A percentile compares a stretch with the other conserved stretches of the same genome.
Conservation (phyloP, 2,797 vertebrate species). For the Dromococcyx pavoninus region DNA sequence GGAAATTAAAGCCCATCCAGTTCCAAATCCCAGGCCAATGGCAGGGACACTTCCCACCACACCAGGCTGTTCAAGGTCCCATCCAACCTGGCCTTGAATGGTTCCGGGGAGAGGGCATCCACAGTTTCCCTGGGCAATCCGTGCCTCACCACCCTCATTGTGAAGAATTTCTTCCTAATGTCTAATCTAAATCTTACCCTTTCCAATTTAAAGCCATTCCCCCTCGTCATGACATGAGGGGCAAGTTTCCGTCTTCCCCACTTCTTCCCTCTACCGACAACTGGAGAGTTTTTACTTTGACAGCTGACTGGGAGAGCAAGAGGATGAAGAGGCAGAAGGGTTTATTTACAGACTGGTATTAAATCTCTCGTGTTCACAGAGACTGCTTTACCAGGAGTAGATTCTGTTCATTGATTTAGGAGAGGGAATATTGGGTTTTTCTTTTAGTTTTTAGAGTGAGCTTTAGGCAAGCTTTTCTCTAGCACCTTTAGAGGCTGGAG, state of each 20-base stretch:
- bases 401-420: neutral
- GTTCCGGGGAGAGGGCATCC: too few relatives aligned
- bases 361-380: neutral
- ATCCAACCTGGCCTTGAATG: too few relatives aligned
- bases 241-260: neutral
- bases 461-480: neutral
- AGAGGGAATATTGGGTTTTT: neutral
- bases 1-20: too few relatives aligned
- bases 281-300: neutral
- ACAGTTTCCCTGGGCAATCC: too few relatives aligned
- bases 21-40: too few relatives aligned
- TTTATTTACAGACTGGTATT: neutral
- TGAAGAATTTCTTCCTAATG: too few relatives aligned
- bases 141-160: too few relatives aligned
- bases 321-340: neutral
- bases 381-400: neutral
- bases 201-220: too few relatives aligned
- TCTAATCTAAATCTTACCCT: too few relatives aligned
- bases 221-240: neutral
- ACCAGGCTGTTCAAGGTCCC: too few relatives aligned
- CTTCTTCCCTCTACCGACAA: neutral
- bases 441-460: neutral
- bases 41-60: too few relatives aligned
- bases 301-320: neutral
- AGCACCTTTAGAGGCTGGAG: neutral